Evolutionary conservation across 2,797 vertebrate species (phyloP).

Genomic region (Eospalax fontanierii): DNA sequence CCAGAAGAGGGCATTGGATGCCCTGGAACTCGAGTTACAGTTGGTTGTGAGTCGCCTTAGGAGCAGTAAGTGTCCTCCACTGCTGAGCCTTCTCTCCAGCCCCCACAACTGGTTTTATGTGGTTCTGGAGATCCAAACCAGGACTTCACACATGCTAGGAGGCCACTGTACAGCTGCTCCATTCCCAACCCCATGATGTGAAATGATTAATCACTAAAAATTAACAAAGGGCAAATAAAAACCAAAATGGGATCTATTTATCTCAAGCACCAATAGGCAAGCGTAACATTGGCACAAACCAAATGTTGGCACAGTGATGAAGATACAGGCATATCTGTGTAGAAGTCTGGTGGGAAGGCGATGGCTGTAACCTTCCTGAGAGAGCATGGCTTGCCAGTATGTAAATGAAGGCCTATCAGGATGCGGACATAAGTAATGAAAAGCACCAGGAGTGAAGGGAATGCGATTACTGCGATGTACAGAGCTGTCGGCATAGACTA

Average conservation of each 20-base stretch:
- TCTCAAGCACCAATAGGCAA: constrained; percentile 33
- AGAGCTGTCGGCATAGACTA: background rate
- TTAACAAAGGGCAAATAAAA: constrained; percentile 28
- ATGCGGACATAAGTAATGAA: background rate
- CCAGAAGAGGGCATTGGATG: no score
- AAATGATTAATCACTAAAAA: background rate
- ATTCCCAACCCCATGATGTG: background rate
- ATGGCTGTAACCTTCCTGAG: background rate
- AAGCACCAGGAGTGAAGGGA: background rate
- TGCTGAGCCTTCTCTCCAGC: no score
- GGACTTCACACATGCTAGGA: background rate
- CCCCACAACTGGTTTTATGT: background rate
- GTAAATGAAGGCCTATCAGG: background rate
- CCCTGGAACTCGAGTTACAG: no score
- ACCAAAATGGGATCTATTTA: background rate
- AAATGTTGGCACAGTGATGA: background rate
- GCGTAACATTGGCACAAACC: background rate
- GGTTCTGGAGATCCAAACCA: background rate
- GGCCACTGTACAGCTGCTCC: background rate
- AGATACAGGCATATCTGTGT: background rate
- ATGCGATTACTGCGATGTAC: background rate
- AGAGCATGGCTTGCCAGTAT: background rate
- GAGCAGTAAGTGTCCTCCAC: no score
- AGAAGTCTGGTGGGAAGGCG: background rate
- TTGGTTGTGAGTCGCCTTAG: no score